These are phyloP conservation scores for Sphyrna mokarran DNA, from an alignment of 2,113 vertebrate species.

Conservation along the genomic window DNA sequence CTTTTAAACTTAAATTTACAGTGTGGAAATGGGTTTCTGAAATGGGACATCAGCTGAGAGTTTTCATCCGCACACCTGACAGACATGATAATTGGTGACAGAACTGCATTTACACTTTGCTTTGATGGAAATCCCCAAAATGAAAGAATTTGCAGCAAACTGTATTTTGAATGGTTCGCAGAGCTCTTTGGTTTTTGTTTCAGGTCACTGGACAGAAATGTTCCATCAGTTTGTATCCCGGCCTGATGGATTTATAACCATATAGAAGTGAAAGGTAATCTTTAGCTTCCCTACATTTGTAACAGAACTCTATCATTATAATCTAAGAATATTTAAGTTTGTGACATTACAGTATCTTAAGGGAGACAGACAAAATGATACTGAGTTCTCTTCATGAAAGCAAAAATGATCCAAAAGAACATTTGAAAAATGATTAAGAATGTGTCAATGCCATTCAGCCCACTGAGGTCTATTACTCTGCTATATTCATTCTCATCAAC, in stretches of 20 bases:
- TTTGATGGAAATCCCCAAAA: background rate
- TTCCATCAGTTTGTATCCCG: background rate
- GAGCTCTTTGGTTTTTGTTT: background rate
- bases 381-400: background rate
- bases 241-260: background rate
- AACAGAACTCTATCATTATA: no score
- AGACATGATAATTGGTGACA: background rate
- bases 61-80: background rate
- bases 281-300: background rate
- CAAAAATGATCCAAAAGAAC: background rate
- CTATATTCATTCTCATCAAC: background rate
- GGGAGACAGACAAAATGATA: background rate
- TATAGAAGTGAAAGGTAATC: background rate
- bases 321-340: background rate
- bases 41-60: background rate
- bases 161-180: background rate
- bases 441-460: background rate
- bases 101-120: background rate
- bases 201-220: background rate
- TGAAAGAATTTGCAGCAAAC: background rate
- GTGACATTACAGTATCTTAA: background rate
- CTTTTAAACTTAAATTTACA: no score
- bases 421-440: background rate
- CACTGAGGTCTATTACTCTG: background rate
- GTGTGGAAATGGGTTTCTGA: background rate